These are phyloP conservation scores for Bombus superbus DNA, from an alignment of 1,140 invertebrate species.

Conservation along the genomic window DNA sequence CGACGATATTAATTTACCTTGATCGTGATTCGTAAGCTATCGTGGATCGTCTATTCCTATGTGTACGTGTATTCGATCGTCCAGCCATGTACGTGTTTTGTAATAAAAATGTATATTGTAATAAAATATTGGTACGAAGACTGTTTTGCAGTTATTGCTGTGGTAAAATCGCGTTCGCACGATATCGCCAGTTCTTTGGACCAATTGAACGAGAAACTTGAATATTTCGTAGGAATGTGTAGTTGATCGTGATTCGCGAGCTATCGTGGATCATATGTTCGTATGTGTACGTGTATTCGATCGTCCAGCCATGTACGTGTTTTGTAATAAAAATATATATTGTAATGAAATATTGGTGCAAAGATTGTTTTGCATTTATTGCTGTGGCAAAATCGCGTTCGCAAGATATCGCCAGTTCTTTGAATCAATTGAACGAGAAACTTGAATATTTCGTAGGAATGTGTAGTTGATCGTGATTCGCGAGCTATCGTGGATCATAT, in stretches of 20 bases:
- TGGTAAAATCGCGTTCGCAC: neutral
- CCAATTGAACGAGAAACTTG: neutral
- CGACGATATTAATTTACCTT: neutral
- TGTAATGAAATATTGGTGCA: too few relatives aligned
- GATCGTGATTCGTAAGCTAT: neutral
- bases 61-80: neutral
- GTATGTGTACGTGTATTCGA: neutral
- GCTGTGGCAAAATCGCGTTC: neutral
- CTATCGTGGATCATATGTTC: too few relatives aligned
- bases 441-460: neutral
- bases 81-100: neutral
- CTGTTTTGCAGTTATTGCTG: neutral
- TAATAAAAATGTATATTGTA: slow-evolving; percentile 46
- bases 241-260: neutral
- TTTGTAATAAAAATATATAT: slow-evolving; percentile 47
- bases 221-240: neutral
- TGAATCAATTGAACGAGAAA: too few relatives aligned
- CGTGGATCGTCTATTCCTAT: too few relatives aligned
- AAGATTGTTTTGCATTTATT: neutral
- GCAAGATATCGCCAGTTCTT: too few relatives aligned
- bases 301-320: neutral
- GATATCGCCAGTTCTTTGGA: too few relatives aligned
- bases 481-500: too few relatives aligned
- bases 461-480: neutral
- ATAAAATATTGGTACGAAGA: too few relatives aligned